phyloP scores from a whole-genome alignment of 1,140 invertebrate species.

The Drosophila novamexicana region DNA sequence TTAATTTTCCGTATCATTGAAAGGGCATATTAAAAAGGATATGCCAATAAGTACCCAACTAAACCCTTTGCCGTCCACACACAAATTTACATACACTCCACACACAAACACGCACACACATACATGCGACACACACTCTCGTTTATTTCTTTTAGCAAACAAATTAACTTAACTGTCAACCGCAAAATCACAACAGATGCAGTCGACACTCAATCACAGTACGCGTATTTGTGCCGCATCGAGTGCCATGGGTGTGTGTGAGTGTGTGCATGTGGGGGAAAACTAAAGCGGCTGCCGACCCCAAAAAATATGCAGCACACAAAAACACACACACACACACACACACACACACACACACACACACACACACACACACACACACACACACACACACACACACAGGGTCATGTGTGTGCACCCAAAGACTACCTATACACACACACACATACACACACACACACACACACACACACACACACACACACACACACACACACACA shows the following conservation, averaged over 20 bases:
- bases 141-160: constrained; percentile 52
- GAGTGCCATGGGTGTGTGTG: constrained; percentile 40
- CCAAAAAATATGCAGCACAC: constrained; percentile 10
- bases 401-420: too few relatives aligned
- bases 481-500: too few relatives aligned
- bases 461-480: too few relatives aligned
- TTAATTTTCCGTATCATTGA: constrained; percentile 78
- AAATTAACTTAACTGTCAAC: constrained; percentile 80
- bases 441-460: too few relatives aligned
- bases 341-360: constrained; percentile 7
- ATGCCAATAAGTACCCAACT: constrained; percentile 43
- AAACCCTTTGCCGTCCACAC: constrained; percentile 1
- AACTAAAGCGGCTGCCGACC: constrained; percentile 61
- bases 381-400: constrained; percentile 7
- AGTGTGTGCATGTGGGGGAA: constrained; percentile 18
- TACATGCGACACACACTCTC: background rate
- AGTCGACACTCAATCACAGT: constrained; percentile 74
- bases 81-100: background rate
- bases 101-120: background rate
- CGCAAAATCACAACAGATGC: constrained; percentile 81
- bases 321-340: constrained; percentile 6
- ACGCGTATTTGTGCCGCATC: constrained; percentile 57
- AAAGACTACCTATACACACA: too few relatives aligned
- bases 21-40: constrained; percentile 67
- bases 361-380: constrained; percentile 7